Conservation (phyloP, 1,140 invertebrate genomes). For the Linepithema humile region DNA sequence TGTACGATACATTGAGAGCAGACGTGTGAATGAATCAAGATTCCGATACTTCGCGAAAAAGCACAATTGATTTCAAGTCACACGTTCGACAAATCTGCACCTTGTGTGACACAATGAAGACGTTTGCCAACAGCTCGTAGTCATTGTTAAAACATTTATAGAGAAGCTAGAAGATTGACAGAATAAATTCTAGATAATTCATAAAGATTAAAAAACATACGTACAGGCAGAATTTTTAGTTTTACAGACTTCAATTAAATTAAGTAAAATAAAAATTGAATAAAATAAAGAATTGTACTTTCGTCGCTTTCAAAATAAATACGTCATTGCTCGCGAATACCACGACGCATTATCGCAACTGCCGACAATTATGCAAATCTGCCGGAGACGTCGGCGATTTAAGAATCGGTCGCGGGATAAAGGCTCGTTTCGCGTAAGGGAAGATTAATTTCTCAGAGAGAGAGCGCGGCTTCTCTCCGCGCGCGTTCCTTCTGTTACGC, state of each 20-base stretch:
- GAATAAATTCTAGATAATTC: neutral
- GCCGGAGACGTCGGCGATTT: neutral
- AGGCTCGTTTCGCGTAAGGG: neutral
- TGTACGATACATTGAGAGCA: neutral
- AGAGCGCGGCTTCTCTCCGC: neutral
- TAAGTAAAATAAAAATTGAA: neutral
- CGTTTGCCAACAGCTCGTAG: neutral
- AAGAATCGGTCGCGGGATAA: neutral
- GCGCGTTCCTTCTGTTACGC: constrained; percentile 3
- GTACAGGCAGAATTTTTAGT: neutral
- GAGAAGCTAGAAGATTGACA: neutral
- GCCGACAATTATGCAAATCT: constrained; percentile 14
- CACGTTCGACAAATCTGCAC: neutral
- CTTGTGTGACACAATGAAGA: neutral
- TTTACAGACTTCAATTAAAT: neutral
- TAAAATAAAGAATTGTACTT: neutral
- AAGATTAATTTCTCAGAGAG: constrained; percentile 35
- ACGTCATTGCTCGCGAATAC: neutral
- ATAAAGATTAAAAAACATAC: neutral
- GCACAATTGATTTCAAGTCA: constrained; percentile 1
- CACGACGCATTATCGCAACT: neutral
- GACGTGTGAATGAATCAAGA: neutral
- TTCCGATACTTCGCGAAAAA: neutral
- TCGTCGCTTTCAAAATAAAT: neutral
- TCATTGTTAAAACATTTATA: neutral